Conservation (phyloP, 1,140 invertebrate species). For the Lamellibrachia luymesi region DNA sequence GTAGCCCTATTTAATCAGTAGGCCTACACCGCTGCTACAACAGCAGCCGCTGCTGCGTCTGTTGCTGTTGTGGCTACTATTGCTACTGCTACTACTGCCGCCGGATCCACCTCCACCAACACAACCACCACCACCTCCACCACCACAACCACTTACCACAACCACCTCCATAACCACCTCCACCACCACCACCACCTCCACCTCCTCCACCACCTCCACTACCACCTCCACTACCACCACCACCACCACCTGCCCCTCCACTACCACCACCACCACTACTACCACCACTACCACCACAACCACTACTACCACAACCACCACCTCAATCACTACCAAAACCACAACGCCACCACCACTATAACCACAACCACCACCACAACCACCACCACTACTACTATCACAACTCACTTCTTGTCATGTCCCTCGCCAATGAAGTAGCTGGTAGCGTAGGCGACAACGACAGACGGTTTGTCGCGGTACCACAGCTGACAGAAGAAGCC, state of each 20-base stretch:
- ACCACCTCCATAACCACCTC: too few relatives aligned
- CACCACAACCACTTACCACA: background rate
- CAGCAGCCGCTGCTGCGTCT: background rate
- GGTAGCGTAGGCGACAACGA: background rate
- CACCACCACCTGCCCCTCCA: too few relatives aligned
- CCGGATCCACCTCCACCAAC: background rate
- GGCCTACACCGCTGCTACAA: background rate
- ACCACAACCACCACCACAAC: background rate
- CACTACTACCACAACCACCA: too few relatives aligned
- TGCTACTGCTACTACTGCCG: background rate
- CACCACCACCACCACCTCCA: too few relatives aligned
- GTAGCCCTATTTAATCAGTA: too few relatives aligned
- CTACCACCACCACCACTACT: too few relatives aligned
- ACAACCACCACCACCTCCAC: too few relatives aligned
- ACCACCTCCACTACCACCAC: too few relatives aligned
- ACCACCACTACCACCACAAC: too few relatives aligned
- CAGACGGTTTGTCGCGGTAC: background rate
- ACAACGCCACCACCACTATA: background rate
- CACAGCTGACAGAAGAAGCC: constrained; percentile 24
- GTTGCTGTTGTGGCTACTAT: background rate
- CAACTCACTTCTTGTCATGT: constrained; percentile 20
- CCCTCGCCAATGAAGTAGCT: constrained; percentile 11
- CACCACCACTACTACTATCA: background rate
- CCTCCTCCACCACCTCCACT: too few relatives aligned
- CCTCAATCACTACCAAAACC: background rate